Base-by-base conservation (phyloP, 2,797 vertebrate genomes). In the Tragelaphus oryx region DNA sequence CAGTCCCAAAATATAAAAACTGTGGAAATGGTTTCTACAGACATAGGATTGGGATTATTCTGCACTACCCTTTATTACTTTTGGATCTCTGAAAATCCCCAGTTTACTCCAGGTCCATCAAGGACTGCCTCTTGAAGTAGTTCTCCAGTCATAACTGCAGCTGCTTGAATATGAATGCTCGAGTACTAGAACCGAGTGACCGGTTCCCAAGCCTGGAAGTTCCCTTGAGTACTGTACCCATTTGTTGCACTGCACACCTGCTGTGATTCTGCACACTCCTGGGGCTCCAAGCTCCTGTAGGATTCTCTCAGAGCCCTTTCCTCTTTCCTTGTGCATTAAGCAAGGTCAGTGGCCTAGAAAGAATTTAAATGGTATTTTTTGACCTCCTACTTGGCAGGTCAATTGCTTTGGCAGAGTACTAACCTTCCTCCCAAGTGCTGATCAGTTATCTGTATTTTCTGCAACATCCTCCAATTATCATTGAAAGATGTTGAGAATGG, bases 291-390 rank as follows among this genome's bases (percentile, higher is more conserved):
- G 4, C 30, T 16, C 26, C 33, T 68, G 3, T 1, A 33, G 4
- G 48, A 4, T 10, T 46, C n/a, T 57, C 37, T 44, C 6, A 8
- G 52, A 54, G n/a, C 22, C 68, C 30, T 52, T 75, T 75, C 26
- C 59, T 18, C 37, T 28, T 30, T 68, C 7, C 18, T 11, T 81
- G 30, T 60, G n/a, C n/a, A 18, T 82, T 93, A 68, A 71, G 50
- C 12, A 84, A 89, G 74, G 52, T 28, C 55, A 54, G 71, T 89
- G 12, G 0, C 74, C 26, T 59, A 79, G 71, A 85, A 4, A 57
- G 68, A 91, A 80, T 85, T 89, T 68, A 95, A 95, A 91, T 91
- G 88, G 30, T 16, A 90, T 93, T 93, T 95, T 95, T 83, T 95
- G 82, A 95, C 85, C 52, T 89, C 59, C 33, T 93, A 6, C 33